These are phyloP conservation scores for Pempheris klunzingeri DNA, from an alignment of 2,797 vertebrate species.

Conservation along the genomic window DNA sequence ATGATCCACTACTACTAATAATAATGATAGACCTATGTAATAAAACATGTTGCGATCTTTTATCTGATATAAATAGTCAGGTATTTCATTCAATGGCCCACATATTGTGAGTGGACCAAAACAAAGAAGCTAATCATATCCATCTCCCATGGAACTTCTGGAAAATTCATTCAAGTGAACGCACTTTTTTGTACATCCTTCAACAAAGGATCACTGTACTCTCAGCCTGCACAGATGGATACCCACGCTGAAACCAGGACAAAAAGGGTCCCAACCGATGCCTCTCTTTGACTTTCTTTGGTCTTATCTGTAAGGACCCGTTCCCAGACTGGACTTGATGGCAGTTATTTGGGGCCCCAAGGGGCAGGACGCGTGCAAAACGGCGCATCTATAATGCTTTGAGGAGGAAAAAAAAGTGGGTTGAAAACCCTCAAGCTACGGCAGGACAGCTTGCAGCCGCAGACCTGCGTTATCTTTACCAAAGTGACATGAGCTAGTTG, in stretches of 20 bases:
- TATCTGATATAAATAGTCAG: background rate
- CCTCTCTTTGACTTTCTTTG: constrained; percentile 59
- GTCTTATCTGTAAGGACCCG: constrained; percentile 57
- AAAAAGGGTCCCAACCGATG: constrained; percentile 82
- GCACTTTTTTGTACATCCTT: constrained; percentile 40
- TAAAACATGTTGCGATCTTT: too few species aligned
- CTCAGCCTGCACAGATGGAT: constrained; percentile 83
- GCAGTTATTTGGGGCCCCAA: constrained; percentile 80
- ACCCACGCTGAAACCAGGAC: constrained; percentile 82
- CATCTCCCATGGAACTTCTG: constrained; percentile 17
- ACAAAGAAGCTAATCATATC: constrained; percentile 5
- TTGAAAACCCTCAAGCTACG: constrained; percentile 34
- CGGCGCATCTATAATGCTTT: constrained; percentile 55
- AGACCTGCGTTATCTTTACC: constrained; percentile 1
- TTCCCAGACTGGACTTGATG: constrained; percentile 71
- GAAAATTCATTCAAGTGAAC: constrained; percentile 25
- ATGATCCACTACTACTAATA: too few species aligned
- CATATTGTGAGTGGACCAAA: background rate
- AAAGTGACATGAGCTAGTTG: constrained; percentile 6
- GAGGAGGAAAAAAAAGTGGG: background rate
- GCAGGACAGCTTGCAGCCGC: constrained; percentile 53
- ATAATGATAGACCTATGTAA: too few species aligned
- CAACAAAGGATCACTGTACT: constrained; percentile 73
- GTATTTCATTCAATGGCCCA: background rate
- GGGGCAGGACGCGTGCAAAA: constrained; percentile 78